These are phyloP conservation scores for Mormoops blainvillei DNA, from an alignment of 2,113 vertebrate genomes.

Conservation along the genomic window DNA sequence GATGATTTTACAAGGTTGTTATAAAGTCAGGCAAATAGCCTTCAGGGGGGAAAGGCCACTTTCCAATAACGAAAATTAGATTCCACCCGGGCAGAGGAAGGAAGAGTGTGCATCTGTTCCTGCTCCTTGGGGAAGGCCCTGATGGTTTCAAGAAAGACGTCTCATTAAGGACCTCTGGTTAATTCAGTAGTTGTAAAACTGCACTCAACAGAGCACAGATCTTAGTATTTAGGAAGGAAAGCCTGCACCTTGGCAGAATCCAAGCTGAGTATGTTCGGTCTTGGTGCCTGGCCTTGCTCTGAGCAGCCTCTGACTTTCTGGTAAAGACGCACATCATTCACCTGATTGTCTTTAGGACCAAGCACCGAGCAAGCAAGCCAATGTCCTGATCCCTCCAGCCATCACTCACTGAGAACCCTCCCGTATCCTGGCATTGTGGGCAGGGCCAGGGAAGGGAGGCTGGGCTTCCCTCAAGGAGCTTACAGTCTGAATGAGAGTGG, in stretches of 20 bases:
- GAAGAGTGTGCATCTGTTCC: conserved; percentile 1
- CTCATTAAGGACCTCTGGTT: not conserved
- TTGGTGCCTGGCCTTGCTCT: not conserved
- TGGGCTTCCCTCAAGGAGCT: not conserved
- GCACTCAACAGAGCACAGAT: not conserved
- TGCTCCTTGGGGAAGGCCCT: conserved; percentile 23
- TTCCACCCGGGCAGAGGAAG: conserved; percentile 28
- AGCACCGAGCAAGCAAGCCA: not conserved
- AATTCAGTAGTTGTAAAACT: not conserved
- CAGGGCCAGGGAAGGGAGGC: fast-evolving
- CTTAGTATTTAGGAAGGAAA: not conserved
- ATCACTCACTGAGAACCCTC: not conserved
- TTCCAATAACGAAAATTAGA: conserved; percentile 57
- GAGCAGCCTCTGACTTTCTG: not conserved
- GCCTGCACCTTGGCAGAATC: not conserved
- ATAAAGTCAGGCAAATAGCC: conserved; percentile 48
- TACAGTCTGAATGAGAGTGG: not conserved
- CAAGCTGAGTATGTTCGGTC: too few species aligned
- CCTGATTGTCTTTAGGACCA: not conserved
- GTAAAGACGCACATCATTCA: not conserved
- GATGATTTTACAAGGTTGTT: conserved; percentile 44
- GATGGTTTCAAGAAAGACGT: not conserved
- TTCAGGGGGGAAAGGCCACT: conserved; percentile 44
- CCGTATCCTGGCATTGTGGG: not conserved
- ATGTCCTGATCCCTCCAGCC: not conserved